Evolutionary conservation across 2,797 vertebrate genomes (phyloP).

Genomic region (Melanogrammus aeglefinus): DNA sequence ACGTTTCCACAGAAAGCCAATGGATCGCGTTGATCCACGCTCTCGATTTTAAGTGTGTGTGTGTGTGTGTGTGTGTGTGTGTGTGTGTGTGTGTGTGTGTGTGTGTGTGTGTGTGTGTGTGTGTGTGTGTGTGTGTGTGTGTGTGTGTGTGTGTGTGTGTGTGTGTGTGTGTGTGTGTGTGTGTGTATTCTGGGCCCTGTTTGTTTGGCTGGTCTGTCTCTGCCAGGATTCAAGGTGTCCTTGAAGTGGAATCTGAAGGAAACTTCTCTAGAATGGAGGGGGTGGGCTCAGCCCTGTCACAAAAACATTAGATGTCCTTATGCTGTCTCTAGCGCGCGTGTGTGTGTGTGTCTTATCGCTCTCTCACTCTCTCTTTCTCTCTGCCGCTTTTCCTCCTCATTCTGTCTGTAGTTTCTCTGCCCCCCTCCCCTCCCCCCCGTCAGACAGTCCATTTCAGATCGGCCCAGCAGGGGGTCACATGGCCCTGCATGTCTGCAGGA

Average conservation of each 20-base stretch:
- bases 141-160: conserved; percentile 12
- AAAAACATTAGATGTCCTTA: conserved; percentile 52
- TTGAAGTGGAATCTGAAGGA: conserved; percentile 54
- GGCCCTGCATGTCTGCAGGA: conserved; percentile 54
- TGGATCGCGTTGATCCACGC: neutral
- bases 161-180: conserved; percentile 21
- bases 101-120: conserved; percentile 9
- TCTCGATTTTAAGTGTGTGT: conserved; percentile 10
- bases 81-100: conserved; percentile 7
- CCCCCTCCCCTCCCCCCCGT: neutral
- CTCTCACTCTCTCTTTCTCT: conserved; percentile 13
- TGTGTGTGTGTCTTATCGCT: neutral
- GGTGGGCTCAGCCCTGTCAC: conserved; percentile 42
- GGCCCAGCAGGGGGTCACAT: conserved; percentile 40
- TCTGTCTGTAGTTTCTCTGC: too few species aligned
- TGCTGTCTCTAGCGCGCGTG: conserved; percentile 38
- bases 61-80: conserved; percentile 3
- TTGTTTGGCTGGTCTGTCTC: conserved; percentile 26
- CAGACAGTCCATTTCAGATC: conserved; percentile 34
- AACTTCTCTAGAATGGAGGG: conserved; percentile 35
- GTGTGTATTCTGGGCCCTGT: conserved; percentile 21
- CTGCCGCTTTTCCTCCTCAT: too few species aligned
- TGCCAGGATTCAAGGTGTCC: conserved; percentile 66
- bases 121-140: conserved; percentile 7
- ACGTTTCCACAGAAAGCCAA: neutral